Base-by-base conservation (phyloP, 2,113 vertebrate species). In the Felis catus region DNA sequence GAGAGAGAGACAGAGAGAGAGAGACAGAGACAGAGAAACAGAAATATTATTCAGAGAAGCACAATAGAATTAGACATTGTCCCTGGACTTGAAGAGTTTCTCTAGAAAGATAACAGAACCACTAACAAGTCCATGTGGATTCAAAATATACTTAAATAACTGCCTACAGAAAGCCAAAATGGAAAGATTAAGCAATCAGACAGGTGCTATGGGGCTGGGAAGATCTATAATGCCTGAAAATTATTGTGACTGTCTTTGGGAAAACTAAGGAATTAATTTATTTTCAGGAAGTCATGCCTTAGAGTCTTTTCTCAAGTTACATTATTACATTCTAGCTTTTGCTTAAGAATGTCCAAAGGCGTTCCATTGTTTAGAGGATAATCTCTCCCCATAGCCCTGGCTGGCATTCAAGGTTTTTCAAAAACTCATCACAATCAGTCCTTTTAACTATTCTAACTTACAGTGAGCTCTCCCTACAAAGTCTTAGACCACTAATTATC, bases 201-300 rank as follows among this genome's bases (percentile, higher is more conserved):
- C 55, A 83, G 73, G 66, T 91, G 18, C 53, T 80, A 4, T 84
- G 36, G 41, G 19, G 4, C 41, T 66, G 36, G 45, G 21, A 82
- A 83, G n/a, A 31, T 33, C 36, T 81, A n/a, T 48, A 89, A 97
- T 92, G 79, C 73, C 36, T 65, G 45, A 48, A 89, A 93, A 94
- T 94, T 84, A 92, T 39, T 88, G 18, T 71, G n/a, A 88, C 58
- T 92, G 2, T 91, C 58, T 95, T 91, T 80, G 45, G 79, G 29
- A 96, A 87, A 95, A 14, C 51, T 51, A 89, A 96, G 31, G 41
- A 94, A 95, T 96, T 85, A 63, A 95, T 94, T 87, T 97, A 39
- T 90, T 71, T 94, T 94, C 29, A 81, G 63, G 33, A 95, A 70
- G 18, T 16, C 23, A 71, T 76, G 78, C 29, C 51, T 94, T 25